Base-by-base conservation (phyloP, 53 echinoderm and acorn worm genomes). In the Henricia sp. region DNA sequence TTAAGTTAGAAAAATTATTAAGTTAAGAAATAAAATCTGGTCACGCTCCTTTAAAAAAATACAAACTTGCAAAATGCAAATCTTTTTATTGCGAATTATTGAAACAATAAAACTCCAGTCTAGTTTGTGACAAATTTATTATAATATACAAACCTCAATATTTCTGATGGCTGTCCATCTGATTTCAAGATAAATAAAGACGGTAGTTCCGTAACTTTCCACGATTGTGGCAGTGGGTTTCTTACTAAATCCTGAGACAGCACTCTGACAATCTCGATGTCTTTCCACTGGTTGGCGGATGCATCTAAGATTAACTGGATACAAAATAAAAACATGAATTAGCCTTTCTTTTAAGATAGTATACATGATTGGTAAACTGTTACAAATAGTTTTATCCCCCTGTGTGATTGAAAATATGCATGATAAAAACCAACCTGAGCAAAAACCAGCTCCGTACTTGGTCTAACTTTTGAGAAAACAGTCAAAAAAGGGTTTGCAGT, bases 261-360 rank as follows among this genome's bases (percentile, higher is more conserved):
- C 29, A 74, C 72, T 55, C 86, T 71, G 25, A 59, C 69, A 37
- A 62, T 58, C 55, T 44, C n/a, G 19, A 91, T 21, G 23, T 91
- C 67, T 35, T 52, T 51, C 36, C n/a, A n/a, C n/a, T n/a, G n/a
- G n/a, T 26, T 52, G 6, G 34, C 38, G 4, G 39, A 55, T 44
- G 83, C 42, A 36, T 91, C 91, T 17, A 91, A 55, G 37, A 91
- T 91, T 16, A 91, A 65, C 91, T 91, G 54, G 2, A 86, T 21
- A 21, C 4, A 86, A 3, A 50, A 17, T 36, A 42, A 77, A 13
- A 48, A 20, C 44, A 66, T 63, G 3, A 33, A 63, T 2, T n/a
- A n/a, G n/a, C n/a, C n/a, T n/a, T n/a, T n/a, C n/a, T n/a, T n/a
- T n/a, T n/a, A n/a, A n/a, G n/a, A n/a, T n/a, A n/a, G n/a, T n/a